Base-by-base conservation (phyloP, 1,140 invertebrate species). In the Drosophila sproati region DNA sequence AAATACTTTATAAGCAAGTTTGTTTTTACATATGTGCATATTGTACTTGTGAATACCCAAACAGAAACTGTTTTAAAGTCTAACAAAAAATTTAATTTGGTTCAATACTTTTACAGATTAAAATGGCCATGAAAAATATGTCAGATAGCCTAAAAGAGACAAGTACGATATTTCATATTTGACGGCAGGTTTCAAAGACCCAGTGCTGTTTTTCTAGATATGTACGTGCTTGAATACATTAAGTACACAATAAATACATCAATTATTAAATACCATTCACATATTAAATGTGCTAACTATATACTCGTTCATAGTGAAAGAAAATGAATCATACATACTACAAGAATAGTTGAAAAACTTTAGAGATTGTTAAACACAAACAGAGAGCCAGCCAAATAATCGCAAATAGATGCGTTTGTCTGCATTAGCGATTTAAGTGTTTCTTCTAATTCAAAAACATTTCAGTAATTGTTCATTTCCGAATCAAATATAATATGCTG, bases 311-410 rank as follows among this genome's bases (percentile, higher is more conserved):
- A 69, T 61, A 69, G 67, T 52, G 31, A 45, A 66, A 66, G 6
- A 8, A 51, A 51, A 7, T 51, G 47, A 62, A 37, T 37, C 61
- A 51, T 54, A 61, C 55, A 35, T 51, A 34, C 48, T 34, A 52
- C 32, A 37, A 57, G 47, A 51, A 66, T 78, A 76, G 61, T 72
- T 61, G 56, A 67, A 56, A 67, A 66, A 69, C 50, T 71, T 61
- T 73, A 79, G 69, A 77, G 57, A 62, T 60, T 77, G 77, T 78
- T 78, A 62, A 77, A 59, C 67, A 61, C 32, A 64, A 59, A 61
- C 61, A 6, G 61, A 62, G 56, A 43, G 66, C 45, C 60, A 60
- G 56, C 61, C 50, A 71, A 59, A 28, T 37, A 62, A 34, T 47
- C 59, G 67, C 56, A 52, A 62, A 55, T 62, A 56, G 45, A 35